Evolutionary conservation across 2,888 invertebrate genomes (phyloP).

Genomic region (Eupithecia inturbata): DNA sequence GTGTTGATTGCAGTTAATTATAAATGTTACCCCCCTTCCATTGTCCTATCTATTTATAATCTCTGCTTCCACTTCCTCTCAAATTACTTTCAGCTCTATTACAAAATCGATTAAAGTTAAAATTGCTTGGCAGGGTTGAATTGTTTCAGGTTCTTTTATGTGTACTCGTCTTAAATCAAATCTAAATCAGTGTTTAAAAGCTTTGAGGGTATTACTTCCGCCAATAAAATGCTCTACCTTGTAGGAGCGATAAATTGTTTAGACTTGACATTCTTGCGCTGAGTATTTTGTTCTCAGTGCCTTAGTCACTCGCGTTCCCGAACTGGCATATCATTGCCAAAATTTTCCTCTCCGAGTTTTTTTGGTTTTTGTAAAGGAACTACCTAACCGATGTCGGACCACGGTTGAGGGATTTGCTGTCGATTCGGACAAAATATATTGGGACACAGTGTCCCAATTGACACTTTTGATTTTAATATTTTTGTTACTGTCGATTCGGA

Average conservation of each 20-base stretch:
- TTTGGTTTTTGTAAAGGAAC: no score
- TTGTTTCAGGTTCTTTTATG: conserved; percentile 68
- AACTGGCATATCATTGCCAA: no score
- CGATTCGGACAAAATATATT: no score
- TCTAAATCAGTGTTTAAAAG: conserved; percentile 74
- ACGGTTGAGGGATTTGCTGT: no score
- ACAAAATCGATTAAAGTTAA: conserved; percentile 39
- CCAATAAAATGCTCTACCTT: conserved; percentile 72
- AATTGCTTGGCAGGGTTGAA: conserved; percentile 37
- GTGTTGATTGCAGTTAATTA: conserved; percentile 85
- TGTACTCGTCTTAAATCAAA: conserved; percentile 75
- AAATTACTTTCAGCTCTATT: conserved; percentile 38
- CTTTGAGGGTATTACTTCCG: conserved; percentile 78
- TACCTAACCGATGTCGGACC: no score
- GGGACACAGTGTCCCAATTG: no score
- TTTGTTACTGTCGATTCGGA: no score
- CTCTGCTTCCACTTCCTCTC: conserved; percentile 30
- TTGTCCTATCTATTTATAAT: conserved; percentile 75
- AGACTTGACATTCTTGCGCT: conserved; percentile 11
- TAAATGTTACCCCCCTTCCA: conserved; percentile 77
- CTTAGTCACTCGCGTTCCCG: no score
- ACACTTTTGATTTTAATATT: no score
- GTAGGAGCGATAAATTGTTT: conserved; percentile 48
- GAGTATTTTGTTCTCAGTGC: background rate
- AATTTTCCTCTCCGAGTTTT: no score